A percentile compares a stretch with the other conserved stretches of the same genome.
phyloP scores from a whole-genome alignment of 2,797 vertebrate genomes.

The Spheniscus humboldti region DNA sequence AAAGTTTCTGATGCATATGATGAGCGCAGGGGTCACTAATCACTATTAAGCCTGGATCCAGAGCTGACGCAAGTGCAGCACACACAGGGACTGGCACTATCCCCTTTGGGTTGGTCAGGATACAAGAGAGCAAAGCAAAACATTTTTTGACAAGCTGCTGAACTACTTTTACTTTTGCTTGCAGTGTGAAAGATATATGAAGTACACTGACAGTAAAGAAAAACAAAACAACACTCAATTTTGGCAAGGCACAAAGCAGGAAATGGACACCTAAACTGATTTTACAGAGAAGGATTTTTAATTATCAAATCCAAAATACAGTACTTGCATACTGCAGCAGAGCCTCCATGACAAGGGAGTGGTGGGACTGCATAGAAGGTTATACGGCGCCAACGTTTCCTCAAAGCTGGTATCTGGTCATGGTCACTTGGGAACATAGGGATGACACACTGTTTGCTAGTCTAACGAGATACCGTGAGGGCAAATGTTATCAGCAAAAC shows the following conservation, averaged over 20 bases:
- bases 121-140: not conserved
- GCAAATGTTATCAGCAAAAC: not conserved
- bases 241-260: not conserved
- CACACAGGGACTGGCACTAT: not conserved
- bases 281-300: not conserved
- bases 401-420: not conserved
- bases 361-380: not conserved
- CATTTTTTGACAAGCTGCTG: not conserved
- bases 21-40: not conserved
- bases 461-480: accelerated
- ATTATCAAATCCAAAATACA: not conserved
- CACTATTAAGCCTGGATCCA: not conserved
- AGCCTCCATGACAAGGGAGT: not conserved
- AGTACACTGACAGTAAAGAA: not conserved
- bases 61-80: not conserved
- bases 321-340: not conserved
- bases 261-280: not conserved
- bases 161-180: not conserved
- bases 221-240: not conserved
- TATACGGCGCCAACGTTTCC: not conserved
- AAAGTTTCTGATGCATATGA: not conserved
- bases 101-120: not conserved
- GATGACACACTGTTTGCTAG: not conserved
- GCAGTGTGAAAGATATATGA: not conserved
- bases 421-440: accelerated